Percentiles rank a stretch among this genome's conserved stretches.
These are phyloP conservation scores for Papilio polyxenes DNA, from an alignment of 1,140 invertebrate genomes.

Conservation along the genomic window DNA sequence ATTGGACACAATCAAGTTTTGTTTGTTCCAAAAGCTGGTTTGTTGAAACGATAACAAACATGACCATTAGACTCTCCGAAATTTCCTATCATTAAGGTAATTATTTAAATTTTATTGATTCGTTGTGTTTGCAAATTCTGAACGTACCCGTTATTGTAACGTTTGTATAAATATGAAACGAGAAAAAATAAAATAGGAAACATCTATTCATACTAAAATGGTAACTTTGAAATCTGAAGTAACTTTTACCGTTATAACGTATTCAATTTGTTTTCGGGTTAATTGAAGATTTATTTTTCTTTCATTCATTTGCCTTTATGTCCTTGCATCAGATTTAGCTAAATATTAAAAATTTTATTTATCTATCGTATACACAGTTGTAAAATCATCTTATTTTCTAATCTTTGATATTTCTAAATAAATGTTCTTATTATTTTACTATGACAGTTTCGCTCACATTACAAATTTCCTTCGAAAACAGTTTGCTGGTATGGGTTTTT, in stretches of 20 bases:
- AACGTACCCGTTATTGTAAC: not conserved
- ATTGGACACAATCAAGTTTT: not conserved
- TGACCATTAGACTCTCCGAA: not conserved
- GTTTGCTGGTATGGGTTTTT: not conserved
- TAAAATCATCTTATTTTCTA: not conserved
- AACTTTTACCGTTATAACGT: not conserved
- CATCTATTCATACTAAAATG: not conserved
- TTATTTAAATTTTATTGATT: constrained; percentile 33
- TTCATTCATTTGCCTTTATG: not conserved
- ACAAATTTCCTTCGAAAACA: not conserved
- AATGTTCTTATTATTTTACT: not conserved
- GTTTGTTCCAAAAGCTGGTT: constrained; percentile 17
- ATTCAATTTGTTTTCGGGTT: not conserved
- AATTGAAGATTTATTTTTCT: not conserved
- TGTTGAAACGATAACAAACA: constrained; percentile 20
- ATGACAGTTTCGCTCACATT: not conserved
- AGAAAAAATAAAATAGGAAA: not conserved
- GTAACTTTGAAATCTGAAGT: not conserved
- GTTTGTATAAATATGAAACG: not conserved
- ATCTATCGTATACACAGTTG: not conserved
- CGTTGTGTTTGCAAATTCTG: not conserved
- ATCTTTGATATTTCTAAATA: not conserved
- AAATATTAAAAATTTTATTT: too few relatives aligned
- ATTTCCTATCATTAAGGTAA: constrained; percentile 27
- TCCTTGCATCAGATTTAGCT: not conserved